These are phyloP conservation scores for Anorthoa munda DNA, from an alignment of 2,888 invertebrate genomes.

Conservation along the genomic window DNA sequence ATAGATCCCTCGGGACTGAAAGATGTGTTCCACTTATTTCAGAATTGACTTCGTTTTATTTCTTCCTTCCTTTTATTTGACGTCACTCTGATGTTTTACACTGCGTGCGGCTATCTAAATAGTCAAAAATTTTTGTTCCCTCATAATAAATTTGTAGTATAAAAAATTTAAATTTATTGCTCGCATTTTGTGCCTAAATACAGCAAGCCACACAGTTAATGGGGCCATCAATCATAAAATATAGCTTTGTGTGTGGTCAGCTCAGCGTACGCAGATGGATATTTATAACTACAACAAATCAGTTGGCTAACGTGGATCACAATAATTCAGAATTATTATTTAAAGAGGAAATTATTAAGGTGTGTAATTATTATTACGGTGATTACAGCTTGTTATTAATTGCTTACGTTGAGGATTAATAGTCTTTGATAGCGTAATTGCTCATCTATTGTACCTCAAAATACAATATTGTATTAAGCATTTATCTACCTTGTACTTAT, in stretches of 20 bases:
- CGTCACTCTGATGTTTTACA: constrained; percentile 68
- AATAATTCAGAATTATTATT: constrained; percentile 67
- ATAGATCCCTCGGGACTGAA: constrained; percentile 81
- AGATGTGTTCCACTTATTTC: constrained; percentile 83
- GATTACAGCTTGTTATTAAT: constrained; percentile 59
- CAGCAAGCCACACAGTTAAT: constrained; percentile 67
- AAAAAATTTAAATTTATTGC: constrained; percentile 73
- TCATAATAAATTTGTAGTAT: constrained; percentile 59
- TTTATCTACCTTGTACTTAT: background rate
- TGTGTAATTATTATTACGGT: constrained; percentile 60
- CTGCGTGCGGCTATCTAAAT: constrained; percentile 66
- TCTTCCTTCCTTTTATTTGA: constrained; percentile 70
- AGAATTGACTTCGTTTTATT: constrained; percentile 81
- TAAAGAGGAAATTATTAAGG: constrained; percentile 63
- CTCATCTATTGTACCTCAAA: constrained; percentile 35
- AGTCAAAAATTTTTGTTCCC: constrained; percentile 51
- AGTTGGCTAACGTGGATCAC: constrained; percentile 63
- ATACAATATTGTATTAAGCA: constrained; percentile 20
- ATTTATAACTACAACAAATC: constrained; percentile 75
- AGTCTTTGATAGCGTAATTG: constrained; percentile 36
- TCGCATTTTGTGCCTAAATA: constrained; percentile 70
- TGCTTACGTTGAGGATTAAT: constrained; percentile 58
- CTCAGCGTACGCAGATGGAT: constrained; percentile 68
- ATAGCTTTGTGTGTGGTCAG: constrained; percentile 73
- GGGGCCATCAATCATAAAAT: constrained; percentile 73